Evolutionary conservation across 2,797 vertebrate species (phyloP).

Genomic region (Nothura maculosa): DNA sequence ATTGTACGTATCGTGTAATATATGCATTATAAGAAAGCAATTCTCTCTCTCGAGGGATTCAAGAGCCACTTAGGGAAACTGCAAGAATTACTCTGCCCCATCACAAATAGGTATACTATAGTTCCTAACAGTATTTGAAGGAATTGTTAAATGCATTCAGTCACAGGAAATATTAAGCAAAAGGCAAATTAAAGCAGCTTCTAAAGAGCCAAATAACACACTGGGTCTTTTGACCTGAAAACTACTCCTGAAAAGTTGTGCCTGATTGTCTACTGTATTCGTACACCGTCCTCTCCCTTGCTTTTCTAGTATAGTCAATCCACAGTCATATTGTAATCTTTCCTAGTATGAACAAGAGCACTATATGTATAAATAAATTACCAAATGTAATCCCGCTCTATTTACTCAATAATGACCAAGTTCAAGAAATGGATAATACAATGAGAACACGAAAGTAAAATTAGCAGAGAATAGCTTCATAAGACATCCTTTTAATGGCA

Average conservation of each 20-base stretch:
- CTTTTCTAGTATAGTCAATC: neutral
- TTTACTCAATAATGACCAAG: neutral
- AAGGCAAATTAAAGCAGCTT: slow-evolving; percentile 27
- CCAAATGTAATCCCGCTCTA: neutral
- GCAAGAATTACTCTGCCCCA: neutral
- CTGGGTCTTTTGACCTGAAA: slow-evolving; percentile 11
- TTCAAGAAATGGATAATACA: neutral
- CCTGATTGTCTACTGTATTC: neutral
- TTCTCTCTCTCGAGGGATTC: neutral
- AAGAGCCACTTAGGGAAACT: neutral
- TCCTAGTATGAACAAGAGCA: neutral
- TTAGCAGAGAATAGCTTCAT: neutral
- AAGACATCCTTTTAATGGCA: neutral
- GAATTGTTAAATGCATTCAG: neutral
- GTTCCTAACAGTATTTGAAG: neutral
- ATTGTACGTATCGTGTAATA: neutral
- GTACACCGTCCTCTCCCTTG: neutral
- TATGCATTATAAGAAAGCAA: neutral
- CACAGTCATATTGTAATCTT: neutral
- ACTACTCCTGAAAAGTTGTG: neutral
- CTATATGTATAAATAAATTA: neutral
- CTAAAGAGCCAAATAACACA: slow-evolving; percentile 22
- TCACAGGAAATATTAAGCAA: slow-evolving; percentile 19
- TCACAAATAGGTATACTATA: neutral
- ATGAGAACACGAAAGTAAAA: neutral